Evolutionary conservation across 2,113 vertebrate species (phyloP), one percentile per base, ranked within the genome.

Genomic region (Strix aluco): DNA sequence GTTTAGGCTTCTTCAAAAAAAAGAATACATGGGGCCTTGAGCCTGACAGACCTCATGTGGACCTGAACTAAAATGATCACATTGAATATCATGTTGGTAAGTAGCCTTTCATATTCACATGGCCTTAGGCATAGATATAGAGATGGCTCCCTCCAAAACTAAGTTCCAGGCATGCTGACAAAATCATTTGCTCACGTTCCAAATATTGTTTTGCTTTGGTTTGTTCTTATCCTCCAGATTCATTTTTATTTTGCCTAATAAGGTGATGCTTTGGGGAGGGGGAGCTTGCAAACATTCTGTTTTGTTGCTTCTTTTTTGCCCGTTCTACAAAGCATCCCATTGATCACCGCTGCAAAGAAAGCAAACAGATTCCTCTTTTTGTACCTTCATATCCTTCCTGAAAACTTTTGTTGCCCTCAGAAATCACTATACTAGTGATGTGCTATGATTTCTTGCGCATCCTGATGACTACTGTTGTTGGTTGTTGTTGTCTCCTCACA

Each of bases 121-220:
- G 82, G 82, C 75, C 67, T 81, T 81, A 92, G 80, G 82, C 94
- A 63, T 38, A 67, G 84, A 85, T 82, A 57, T 3, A 73, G 86
- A 86, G 59, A 86, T 58, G 67, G 44, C 23, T 86, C n/a, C 49
- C 78, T 96, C 54, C 44, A 92, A 92, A 93, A 73, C 10, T 49
- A 38, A 92, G 65, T 92, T 92, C 90, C 47, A 95, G 69, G 86
- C 75, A 79, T 74, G 59, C 72, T 88, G 72, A 95, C 61, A 96
- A 94, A 86, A 95, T 83, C 2, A 71, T 88, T 83, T 92, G 46
- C 72, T 93, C 61, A n/a, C 72, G 72, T 92, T 59, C 67, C n/a
- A 74, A 11, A 65, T 54, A 62, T 40, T 86, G 63, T 74, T 94
- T 88, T 74, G 34, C 46, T 92, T 88, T 90, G 25, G 9, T 88